These are phyloP conservation scores for Dione juno DNA, from an alignment of 2,888 invertebrate species.

Conservation along the genomic window DNA sequence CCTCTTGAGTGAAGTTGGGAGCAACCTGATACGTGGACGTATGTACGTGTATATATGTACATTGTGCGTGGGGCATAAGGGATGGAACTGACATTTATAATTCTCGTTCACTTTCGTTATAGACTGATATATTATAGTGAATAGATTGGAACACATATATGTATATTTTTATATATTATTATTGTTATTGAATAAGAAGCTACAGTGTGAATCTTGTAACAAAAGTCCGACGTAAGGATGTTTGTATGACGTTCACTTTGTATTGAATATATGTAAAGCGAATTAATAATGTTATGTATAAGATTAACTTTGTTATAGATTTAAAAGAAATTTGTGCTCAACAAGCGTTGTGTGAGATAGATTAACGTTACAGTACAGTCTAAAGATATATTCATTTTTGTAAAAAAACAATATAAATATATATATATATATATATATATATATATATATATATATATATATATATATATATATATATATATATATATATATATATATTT, in stretches of 20 bases:
- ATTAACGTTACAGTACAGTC: not conserved
- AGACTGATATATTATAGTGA: constrained; percentile 18
- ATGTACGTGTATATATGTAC: no score
- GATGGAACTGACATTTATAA: constrained; percentile 59
- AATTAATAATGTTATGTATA: constrained; percentile 18
- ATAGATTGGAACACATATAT: constrained; percentile 19
- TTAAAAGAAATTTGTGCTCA: constrained; percentile 17
- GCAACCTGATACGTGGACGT: constrained; percentile 58
- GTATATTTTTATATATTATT: constrained; percentile 24
- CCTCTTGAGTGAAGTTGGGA: constrained; percentile 72
- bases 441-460: no score
- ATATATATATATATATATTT: no score
- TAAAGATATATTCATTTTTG: constrained; percentile 3
- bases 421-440: no score
- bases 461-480: no score
- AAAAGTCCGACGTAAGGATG: not conserved
- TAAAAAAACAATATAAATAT: not conserved
- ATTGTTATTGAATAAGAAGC: constrained; percentile 12
- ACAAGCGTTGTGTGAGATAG: not conserved
- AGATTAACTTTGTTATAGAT: constrained; percentile 22
- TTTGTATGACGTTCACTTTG: constrained; percentile 17
- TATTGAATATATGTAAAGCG: constrained; percentile 19
- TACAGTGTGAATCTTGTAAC: constrained; percentile 10
- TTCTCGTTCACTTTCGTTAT: constrained; percentile 28
- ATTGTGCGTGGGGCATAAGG: constrained; percentile 57